Conservation (phyloP, 2,113 vertebrate genomes). For the Potamarius usumacintae region DNA sequence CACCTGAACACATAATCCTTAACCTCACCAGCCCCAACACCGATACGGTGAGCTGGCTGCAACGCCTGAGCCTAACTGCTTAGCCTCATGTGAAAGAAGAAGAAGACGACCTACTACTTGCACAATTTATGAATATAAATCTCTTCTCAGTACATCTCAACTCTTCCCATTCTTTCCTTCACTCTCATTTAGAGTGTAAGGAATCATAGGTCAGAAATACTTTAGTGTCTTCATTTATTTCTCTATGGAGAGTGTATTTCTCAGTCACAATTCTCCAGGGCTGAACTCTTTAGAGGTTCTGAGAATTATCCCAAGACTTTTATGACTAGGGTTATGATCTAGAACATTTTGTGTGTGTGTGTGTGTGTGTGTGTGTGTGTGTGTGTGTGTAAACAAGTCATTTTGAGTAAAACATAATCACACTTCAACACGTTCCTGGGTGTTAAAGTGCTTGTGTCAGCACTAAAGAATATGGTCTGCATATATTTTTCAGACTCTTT, state of each 20-base stretch:
- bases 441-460: slow-evolving; percentile 47
- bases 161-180: not conserved
- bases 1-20: too few species aligned
- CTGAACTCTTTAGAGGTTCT: not conserved
- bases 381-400: not conserved
- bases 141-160: not conserved
- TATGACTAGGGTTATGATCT: not conserved
- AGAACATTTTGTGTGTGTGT: not conserved
- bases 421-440: not conserved
- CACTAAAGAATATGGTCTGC: slow-evolving; percentile 18
- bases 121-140: not conserved
- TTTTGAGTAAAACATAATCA: not conserved
- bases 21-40: too few species aligned
- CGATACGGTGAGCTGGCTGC: too few species aligned
- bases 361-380: not conserved
- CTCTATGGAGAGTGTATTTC: too few species aligned
- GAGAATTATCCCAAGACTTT: not conserved
- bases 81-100: too few species aligned
- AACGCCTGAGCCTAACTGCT: too few species aligned
- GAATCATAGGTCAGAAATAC: not conserved
- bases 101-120: not conserved
- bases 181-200: not conserved
- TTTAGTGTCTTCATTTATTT: slow-evolving; percentile 11
- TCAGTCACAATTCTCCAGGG: not conserved
- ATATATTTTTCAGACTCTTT: not conserved